Base-by-base conservation (phyloP, 2,113 vertebrate genomes). In the Papio anubis region DNA sequence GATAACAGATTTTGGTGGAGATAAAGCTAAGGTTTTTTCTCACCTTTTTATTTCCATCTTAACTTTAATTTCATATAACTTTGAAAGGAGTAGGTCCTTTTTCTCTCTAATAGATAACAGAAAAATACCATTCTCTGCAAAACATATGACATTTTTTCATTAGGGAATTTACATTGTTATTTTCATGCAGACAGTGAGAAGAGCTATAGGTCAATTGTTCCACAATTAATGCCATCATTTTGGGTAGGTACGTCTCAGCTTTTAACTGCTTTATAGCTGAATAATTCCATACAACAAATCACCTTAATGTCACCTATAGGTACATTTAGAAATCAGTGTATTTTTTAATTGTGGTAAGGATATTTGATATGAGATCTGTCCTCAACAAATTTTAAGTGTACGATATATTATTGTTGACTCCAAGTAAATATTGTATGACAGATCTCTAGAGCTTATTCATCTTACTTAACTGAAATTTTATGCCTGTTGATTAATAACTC, bases 211-310 rank as follows among this genome's bases (percentile, higher is more conserved):
- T 68, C 88, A 85, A 73, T 72, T 68, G 79, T 61, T 84, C 6
- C 45, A 94, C 38, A 87, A 76, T 90, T 57, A 87, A 93, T 61
- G 10, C 2, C 52, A 92, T 86, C 5, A 86, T 79, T 93, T 81
- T 85, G n/a, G 5, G 7, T 57, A 75, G 55, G 79, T 2, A 89
- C 0, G 1, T 70, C n/a, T 88, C 48, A 87, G 68, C 23, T 66
- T 90, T 84, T 86, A 70, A 72, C 52, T 81, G 4, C 25, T 93
- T 82, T 96, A 48, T 30, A 75, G 23, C 12, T 97, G 59, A 68
- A 38, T 85, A 82, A 52, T 40, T 83, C 9, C 76, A 20, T 55
- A 40, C 4, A 50, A 40, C 27, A 38, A 38, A 40, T 78, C 21
- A 43, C 32, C 32, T 93, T 64, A 23, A 16, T 89, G 14, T 73